Percentiles rank a stretch among this genome's conserved stretches.
Evolutionary conservation across 2,797 vertebrate species (phyloP).

Genomic region (Artibeus jamaicensis): DNA sequence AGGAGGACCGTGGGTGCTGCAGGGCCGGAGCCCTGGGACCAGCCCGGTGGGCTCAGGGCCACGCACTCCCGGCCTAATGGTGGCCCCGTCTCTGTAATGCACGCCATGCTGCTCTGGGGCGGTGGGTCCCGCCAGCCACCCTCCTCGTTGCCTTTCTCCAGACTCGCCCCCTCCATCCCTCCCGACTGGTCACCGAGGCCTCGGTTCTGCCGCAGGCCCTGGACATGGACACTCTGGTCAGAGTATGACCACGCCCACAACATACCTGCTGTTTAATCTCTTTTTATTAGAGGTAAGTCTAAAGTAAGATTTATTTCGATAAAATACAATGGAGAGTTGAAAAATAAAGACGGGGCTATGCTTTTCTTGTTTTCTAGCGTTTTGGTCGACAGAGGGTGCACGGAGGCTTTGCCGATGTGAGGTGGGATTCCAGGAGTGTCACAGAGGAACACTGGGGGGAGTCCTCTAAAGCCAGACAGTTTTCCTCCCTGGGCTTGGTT

Average conservation of each 20-base stretch:
- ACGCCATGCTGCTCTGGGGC: not conserved
- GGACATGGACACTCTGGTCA: not conserved
- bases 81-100: not conserved
- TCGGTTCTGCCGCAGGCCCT: not conserved
- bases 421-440: not conserved
- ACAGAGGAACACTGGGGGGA: not conserved
- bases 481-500: not conserved
- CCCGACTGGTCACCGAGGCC: not conserved
- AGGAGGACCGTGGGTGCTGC: not conserved
- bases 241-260: not conserved
- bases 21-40: not conserved
- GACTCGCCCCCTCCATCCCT: no score
- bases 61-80: accelerated
- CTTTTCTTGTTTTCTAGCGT: no score
- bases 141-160: not conserved
- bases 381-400: not conserved
- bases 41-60: not conserved
- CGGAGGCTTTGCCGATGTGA: not conserved
- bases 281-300: not conserved
- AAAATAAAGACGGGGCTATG: not conserved
- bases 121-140: not conserved
- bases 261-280: not conserved
- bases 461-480: not conserved
- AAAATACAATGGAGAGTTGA: not conserved
- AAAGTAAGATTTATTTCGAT: not conserved